Conservation (phyloP, 2,113 vertebrate species). For the Cavia aperea region DNA sequence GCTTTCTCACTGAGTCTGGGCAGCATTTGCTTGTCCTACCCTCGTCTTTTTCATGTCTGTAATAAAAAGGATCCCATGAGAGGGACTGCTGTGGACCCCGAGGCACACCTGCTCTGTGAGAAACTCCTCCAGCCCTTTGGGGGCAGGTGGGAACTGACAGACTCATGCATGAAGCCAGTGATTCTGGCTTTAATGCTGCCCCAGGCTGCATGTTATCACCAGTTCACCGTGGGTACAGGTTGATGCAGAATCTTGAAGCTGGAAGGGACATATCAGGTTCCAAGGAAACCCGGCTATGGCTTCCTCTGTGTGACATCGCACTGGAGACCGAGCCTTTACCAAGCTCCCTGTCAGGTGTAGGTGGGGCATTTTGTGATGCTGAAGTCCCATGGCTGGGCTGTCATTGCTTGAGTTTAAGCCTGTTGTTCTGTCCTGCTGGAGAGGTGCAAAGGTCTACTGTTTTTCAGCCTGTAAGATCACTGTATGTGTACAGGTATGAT, state of each 20-base stretch:
- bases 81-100: too few species aligned
- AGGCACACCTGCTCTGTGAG: too few species aligned
- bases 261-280: not conserved
- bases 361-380: not conserved
- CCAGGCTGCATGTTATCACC: not conserved
- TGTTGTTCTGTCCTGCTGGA: not conserved
- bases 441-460: not conserved
- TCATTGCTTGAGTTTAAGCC: not conserved
- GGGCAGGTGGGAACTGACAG: too few species aligned
- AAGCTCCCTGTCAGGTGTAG: not conserved
- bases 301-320: not conserved
- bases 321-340: not conserved
- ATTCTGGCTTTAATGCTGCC: not conserved
- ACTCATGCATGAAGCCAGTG: too few species aligned
- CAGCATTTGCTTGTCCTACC: not conserved
- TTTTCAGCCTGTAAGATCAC: not conserved
- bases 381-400: not conserved
- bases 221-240: not conserved
- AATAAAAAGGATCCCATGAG: too few species aligned
- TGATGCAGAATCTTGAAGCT: constrained; percentile 11
- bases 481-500: not conserved
- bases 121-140: too few species aligned
- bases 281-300: not conserved
- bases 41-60: not conserved
- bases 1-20: not conserved